Percentiles rank a stretch among this genome's conserved stretches.
These are phyloP conservation scores for Hipposideros armiger DNA, from an alignment of 2,113 vertebrate species.

Conservation along the genomic window DNA sequence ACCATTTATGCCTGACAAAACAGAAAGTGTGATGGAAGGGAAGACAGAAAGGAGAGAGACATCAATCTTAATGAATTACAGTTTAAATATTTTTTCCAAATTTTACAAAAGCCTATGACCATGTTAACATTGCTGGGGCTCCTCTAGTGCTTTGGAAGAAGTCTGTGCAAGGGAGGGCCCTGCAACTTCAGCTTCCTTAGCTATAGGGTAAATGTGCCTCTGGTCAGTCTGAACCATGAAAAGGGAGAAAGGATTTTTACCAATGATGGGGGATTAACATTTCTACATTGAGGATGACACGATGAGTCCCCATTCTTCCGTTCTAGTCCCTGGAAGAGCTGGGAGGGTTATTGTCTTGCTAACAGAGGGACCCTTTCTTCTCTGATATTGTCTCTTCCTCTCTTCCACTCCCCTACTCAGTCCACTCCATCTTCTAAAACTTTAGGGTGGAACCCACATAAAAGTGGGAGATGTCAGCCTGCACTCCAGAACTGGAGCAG, in stretches of 20 bases:
- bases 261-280: background rate
- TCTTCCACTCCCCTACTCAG: background rate
- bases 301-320: background rate
- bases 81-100: background rate
- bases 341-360: background rate
- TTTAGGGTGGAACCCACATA: background rate
- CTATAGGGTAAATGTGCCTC: background rate
- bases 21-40: background rate
- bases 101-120: constrained; percentile 50
- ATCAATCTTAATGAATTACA: background rate
- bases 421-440: background rate
- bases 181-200: constrained; percentile 18
- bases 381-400: background rate
- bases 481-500: background rate
- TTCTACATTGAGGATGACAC: background rate
- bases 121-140: background rate
- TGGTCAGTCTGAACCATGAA: background rate
- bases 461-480: background rate
- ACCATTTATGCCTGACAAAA: constrained; percentile 8
- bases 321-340: constrained; percentile 4
- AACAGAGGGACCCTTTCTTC: background rate
- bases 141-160: background rate
- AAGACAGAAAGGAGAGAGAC: constrained; percentile 26
- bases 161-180: background rate
- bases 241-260: background rate